phyloP scores from a whole-genome alignment of 2,113 vertebrate genomes.

The Hyaena hyaena region DNA sequence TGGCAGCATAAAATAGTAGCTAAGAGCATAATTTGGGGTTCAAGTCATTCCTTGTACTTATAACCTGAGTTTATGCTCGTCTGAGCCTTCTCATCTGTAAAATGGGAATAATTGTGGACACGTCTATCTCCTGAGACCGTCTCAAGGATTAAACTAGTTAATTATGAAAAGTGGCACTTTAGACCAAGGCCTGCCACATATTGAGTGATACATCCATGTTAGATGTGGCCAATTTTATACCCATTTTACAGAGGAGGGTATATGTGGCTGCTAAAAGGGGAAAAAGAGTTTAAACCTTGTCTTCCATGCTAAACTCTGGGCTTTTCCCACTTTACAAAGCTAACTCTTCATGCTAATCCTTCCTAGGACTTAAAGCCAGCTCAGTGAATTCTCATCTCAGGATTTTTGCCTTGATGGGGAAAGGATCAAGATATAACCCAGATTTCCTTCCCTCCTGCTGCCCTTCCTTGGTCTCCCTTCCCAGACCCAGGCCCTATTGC shows the following conservation, averaged over 20 bases:
- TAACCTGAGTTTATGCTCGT: background rate
- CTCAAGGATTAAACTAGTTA: background rate
- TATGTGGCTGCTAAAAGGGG: no score
- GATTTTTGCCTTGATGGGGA: background rate
- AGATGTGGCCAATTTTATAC: background rate
- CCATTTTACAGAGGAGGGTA: background rate
- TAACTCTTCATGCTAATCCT: background rate
- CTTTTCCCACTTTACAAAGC: background rate
- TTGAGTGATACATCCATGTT: background rate
- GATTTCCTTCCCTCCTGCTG: background rate
- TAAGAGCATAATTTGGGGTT: background rate
- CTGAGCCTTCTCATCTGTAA: background rate
- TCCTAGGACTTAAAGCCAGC: background rate
- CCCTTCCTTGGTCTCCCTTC: background rate
- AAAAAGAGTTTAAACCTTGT: background rate
- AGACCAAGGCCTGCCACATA: background rate
- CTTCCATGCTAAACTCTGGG: background rate
- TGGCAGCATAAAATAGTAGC: background rate
- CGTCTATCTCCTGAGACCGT: background rate
- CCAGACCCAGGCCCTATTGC: background rate
- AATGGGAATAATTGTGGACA: background rate
- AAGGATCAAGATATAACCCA: accelerated
- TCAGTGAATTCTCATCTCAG: background rate
- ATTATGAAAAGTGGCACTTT: background rate
- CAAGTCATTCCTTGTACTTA: background rate